Evolutionary conservation across 2,888 invertebrate genomes (phyloP).

Genomic region (Melanotus villosus): DNA sequence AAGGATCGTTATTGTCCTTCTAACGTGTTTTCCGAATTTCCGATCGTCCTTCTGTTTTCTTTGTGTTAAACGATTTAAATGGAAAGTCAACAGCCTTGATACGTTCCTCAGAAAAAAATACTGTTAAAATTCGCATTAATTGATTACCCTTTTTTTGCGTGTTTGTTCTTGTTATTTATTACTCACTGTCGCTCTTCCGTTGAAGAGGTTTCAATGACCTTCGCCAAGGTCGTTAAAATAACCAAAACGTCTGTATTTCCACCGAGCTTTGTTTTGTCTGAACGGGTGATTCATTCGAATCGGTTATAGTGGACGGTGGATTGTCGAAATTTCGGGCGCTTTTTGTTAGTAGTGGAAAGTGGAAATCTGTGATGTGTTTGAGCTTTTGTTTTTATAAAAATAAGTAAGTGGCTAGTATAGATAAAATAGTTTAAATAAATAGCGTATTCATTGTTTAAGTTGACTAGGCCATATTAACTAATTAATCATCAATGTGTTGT

Average conservation of each 20-base stretch:
- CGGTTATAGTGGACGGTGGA: not conserved
- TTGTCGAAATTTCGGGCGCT: constrained; percentile 6
- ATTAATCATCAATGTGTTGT: too few species aligned
- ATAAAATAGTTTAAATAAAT: too few species aligned
- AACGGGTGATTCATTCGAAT: constrained; percentile 37
- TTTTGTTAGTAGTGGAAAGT: not conserved
- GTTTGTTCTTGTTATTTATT: constrained; percentile 11
- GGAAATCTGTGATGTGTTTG: not conserved
- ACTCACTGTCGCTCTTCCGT: constrained; percentile 15
- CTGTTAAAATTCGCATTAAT: not conserved
- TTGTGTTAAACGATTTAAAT: not conserved
- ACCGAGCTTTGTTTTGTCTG: constrained; percentile 45
- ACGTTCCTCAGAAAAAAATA: not conserved
- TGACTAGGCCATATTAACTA: too few species aligned
- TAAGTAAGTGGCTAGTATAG: too few species aligned
- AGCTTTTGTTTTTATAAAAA: too few species aligned
- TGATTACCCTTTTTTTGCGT: constrained; percentile 5
- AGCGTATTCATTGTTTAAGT: too few species aligned
- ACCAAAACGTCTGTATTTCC: constrained; percentile 36
- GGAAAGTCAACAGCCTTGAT: not conserved
- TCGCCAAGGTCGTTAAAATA: constrained; percentile 38
- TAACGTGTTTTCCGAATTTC: not conserved
- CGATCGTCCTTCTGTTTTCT: not conserved
- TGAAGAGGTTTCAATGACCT: constrained; percentile 40
- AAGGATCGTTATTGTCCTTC: constrained; percentile 8